Percentiles rank a stretch among this genome's conserved stretches.
Evolutionary conservation across 2,888 invertebrate genomes (phyloP).

Genomic region (Ophion slaviceki): DNA sequence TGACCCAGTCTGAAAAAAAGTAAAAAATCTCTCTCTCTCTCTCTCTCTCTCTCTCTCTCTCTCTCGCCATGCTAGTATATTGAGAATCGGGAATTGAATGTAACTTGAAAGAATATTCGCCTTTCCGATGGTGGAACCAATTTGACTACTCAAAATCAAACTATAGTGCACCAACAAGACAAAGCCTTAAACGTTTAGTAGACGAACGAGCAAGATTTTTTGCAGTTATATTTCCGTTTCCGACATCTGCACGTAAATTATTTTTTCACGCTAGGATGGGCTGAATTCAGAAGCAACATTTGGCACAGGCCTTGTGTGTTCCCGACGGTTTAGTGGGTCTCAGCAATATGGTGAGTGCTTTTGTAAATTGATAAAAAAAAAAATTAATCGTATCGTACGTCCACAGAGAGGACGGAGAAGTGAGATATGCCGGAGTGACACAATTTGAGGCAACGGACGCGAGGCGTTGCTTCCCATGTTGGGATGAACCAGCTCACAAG

Average conservation of each 20-base stretch:
- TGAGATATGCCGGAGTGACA: slow-evolving; percentile 94
- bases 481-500: slow-evolving; percentile 98
- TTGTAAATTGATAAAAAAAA: slow-evolving; percentile 45
- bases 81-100: too few species aligned
- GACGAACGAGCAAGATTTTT: slow-evolving; percentile 59
- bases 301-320: slow-evolving; percentile 80
- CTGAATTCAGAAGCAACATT: slow-evolving; percentile 86
- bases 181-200: slow-evolving; percentile 51
- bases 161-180: neutral
- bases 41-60: too few species aligned
- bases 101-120: too few species aligned
- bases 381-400: slow-evolving; percentile 55
- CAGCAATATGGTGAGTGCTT: slow-evolving; percentile 84
- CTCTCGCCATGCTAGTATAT: neutral
- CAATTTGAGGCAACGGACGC: slow-evolving; percentile 97
- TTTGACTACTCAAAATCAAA: neutral
- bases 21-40: too few species aligned
- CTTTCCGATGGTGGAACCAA: neutral
- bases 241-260: slow-evolving; percentile 83
- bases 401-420: slow-evolving; percentile 89
- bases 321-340: slow-evolving; percentile 82
- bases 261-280: slow-evolving; percentile 87
- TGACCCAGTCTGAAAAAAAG: too few species aligned
- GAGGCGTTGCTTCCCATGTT: slow-evolving; percentile 97
- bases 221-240: slow-evolving; percentile 84